Base-by-base conservation (phyloP, 1,140 invertebrate genomes). In the Pogonomyrmex californicus region DNA sequence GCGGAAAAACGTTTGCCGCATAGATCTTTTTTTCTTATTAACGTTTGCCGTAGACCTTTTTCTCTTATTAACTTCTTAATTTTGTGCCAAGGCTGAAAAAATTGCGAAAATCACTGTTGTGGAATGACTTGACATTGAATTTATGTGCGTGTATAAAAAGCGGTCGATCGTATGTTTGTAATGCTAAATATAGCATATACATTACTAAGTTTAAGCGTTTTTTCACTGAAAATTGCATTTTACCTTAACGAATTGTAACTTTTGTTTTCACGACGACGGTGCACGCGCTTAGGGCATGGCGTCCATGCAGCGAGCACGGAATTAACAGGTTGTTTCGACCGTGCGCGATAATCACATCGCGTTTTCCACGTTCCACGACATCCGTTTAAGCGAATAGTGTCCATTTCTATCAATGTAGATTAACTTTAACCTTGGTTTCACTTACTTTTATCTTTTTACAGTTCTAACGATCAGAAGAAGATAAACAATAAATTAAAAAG, bases 261-360 rank as follows among this genome's bases (percentile, higher is more conserved):
- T 81, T 81, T 51, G 17, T 81, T 81, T 81, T 81, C 78, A 33
- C 66, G 66, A 71, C 66, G 38, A 58, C 60, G 33, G 14, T 7
- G 51, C 62, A n/a, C 54, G 17, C 68, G 70, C 54, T 47, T 47
- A 47, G 17, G 44, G 23, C 49, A 17, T 6, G 38, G 23, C 47
- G 12, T 68, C 23, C 41, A 71, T 75, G 33, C 68, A 83, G 47
- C 54, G 17, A 62, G 38, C 41, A 38, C n/a, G 14, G 30, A 82
- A 66, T 82, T 82, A 73, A 73, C 79, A 82, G 68, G 68, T 60
- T 83, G 54, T 75, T 75, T 75, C 12, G 36, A 58, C 12, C 30
- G 51, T 58, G 65, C 38, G 30, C 54, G 41, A 62, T 83, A 83
- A 83, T 73, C 54, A 23, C 12, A 14, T 17, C n/a, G 62, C 66